Conservation (phyloP, 92 coral and sea anemone species). For the Zoanthus solanderi region DNA sequence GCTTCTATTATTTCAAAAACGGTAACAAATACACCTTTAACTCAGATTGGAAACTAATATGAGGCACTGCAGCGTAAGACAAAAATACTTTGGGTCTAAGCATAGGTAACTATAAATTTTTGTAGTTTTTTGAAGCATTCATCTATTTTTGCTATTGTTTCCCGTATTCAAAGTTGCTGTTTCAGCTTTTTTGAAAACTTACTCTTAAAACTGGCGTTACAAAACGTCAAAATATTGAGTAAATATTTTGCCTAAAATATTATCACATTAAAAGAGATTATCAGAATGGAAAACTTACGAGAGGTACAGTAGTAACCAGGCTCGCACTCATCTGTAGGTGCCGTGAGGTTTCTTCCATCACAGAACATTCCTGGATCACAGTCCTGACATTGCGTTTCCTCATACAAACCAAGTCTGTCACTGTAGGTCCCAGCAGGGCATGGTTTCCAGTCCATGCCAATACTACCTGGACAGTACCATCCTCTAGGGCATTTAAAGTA, state of each 20-base stretch:
- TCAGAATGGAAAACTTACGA: conserved; percentile 59
- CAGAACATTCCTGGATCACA: conserved; percentile 96
- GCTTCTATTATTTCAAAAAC: not conserved
- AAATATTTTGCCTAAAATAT: no score
- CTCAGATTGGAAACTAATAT: no score
- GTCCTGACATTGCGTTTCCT: conserved; percentile 81
- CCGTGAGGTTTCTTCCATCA: conserved; percentile 86
- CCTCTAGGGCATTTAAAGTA: conserved; percentile 83
- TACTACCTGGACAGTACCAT: conserved; percentile 87
- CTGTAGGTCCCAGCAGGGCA: conserved; percentile 98
- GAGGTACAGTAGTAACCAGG: conserved; percentile 92
- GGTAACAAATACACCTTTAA: no score
- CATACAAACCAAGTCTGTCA: conserved; percentile 79
- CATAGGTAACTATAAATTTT: no score
- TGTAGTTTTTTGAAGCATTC: no score
- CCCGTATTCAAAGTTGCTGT: no score
- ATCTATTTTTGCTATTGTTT: no score
- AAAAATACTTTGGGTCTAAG: no score
- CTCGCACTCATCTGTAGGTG: conserved; percentile 81
- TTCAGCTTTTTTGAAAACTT: no score
- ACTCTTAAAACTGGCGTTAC: no score
- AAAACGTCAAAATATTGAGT: no score
- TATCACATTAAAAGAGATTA: not conserved
- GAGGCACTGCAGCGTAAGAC: no score
- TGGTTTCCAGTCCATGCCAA: conserved; percentile 89